phyloP scores from a whole-genome alignment of 2,797 vertebrate genomes.

The Pseudochromis fuscus region DNA sequence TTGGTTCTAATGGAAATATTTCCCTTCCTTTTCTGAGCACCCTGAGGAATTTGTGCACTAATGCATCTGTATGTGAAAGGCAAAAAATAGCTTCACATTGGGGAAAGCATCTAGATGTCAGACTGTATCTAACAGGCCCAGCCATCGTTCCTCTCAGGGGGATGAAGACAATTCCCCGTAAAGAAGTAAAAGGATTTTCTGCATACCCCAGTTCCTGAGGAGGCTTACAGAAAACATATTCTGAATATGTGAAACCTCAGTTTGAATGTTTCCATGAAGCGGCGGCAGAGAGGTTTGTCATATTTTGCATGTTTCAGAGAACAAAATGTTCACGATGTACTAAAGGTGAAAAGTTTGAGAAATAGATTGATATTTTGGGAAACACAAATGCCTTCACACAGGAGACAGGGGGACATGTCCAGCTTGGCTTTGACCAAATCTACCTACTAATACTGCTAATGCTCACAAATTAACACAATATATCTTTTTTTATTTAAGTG shows the following conservation, averaged over 20 bases:
- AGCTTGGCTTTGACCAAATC: too few relatives aligned
- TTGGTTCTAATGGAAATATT: conserved; percentile 53
- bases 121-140: conserved; percentile 45
- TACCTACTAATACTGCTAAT: too few relatives aligned
- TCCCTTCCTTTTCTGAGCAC: conserved; percentile 44
- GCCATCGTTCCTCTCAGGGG: conserved; percentile 24
- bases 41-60: conserved; percentile 61
- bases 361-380: too few relatives aligned
- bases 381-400: too few relatives aligned
- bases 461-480: too few relatives aligned
- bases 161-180: conserved; percentile 20
- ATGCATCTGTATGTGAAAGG: conserved; percentile 62
- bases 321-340: not conserved
- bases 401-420: too few relatives aligned
- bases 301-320: conserved; percentile 2
- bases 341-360: not conserved
- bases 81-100: conserved; percentile 71
- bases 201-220: not conserved
- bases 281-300: not conserved
- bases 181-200: not conserved
- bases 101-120: conserved; percentile 58
- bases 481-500: not conserved
- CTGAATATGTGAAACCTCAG: conserved; percentile 1
- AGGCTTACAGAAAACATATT: conserved; percentile 6
- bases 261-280: conserved; percentile 3